Evolutionary conservation across 2,888 invertebrate genomes (phyloP), one percentile per base, ranked within the genome.

Genomic region (Lamellibrachia satsuma): DNA sequence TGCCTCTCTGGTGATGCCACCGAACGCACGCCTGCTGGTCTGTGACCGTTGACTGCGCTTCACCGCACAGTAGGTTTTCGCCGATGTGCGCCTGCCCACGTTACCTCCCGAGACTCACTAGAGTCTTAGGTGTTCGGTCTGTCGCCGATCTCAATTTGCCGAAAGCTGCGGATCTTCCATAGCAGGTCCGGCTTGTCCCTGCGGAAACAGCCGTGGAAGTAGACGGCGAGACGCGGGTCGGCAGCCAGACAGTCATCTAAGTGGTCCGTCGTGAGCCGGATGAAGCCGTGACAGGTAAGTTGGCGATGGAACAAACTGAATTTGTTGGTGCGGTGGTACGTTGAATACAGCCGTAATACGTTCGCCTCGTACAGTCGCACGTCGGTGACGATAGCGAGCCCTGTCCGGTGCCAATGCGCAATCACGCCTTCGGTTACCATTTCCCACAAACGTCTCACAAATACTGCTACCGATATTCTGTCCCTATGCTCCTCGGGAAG

Each of bases 301-400:
- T 75, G 75, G 75, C 75, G 75, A 22, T 75, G 75, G 75, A 75
- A 75, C 11, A 75, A 75, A 75, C 75, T 75, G 75, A 75, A 75
- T n/a, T 75, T 75, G 22, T 75, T 75, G 0, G 75, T 75, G 75
- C 75, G 75, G 75, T 75, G 22, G 22, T 75, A 3, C 75, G 15
- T 75, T n/a, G 75, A 75, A 75, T 75, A 75, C 75, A 75, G 75
- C 75, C 22, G 75, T 6, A 15, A n/a, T 75, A 75, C 75, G 75
- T 75, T 75, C 75, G 75, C n/a, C 75, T 75, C 75, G 22, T 75
- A 75, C 15, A 75, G 22, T 22, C 75, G 75, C n/a, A 22, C 75
- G 75, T 75, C n/a, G 75, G n/a, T n/a, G 22, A 75, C 75, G 75
- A 75, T 75, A 75, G 75, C 75, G 75, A 75, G 75, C 75, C 75